A percentile compares a stretch with the other conserved stretches of the same genome.
Conservation (phyloP, 2,888 invertebrate genomes). For the Stegana nigrithorax region DNA sequence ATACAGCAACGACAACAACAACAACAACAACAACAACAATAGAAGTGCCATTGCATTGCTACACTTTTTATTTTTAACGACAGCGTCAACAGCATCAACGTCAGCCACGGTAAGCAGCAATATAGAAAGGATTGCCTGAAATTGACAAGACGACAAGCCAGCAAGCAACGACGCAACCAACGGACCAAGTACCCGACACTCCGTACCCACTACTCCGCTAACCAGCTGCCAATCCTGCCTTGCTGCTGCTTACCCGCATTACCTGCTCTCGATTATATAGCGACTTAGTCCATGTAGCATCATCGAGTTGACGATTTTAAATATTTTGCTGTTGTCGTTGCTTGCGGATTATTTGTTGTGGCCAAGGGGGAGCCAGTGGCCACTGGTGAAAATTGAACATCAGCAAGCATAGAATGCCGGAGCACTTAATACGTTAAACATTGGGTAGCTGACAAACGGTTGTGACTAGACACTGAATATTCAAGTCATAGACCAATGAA, state of each 20-base stretch:
- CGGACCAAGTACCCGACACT: background rate
- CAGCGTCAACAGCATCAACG: slow-evolving; percentile 12
- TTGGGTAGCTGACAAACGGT: too few relatives aligned
- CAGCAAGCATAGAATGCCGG: too few relatives aligned
- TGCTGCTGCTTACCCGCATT: background rate
- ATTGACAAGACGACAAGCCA: slow-evolving; percentile 19
- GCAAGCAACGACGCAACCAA: background rate
- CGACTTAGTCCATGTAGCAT: background rate
- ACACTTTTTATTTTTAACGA: slow-evolving; percentile 11
- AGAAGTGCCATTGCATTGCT: background rate
- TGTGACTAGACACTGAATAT: too few relatives aligned
- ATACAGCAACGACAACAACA: too few relatives aligned
- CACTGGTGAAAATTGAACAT: too few relatives aligned
- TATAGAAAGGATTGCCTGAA: slow-evolving; percentile 20
- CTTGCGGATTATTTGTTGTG: too few relatives aligned
- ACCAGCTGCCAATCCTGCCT: background rate
- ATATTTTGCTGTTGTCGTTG: too few relatives aligned
- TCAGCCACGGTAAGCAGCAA: slow-evolving; percentile 11
- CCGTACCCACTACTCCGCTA: too few relatives aligned
- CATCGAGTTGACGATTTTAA: too few relatives aligned
- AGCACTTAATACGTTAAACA: too few relatives aligned
- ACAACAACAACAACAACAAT: background rate
- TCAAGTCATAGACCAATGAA: background rate
- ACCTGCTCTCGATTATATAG: background rate
- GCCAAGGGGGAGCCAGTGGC: too few relatives aligned